Conservation (phyloP, 1,140 invertebrate genomes). For the Semibalanus balanoides region DNA sequence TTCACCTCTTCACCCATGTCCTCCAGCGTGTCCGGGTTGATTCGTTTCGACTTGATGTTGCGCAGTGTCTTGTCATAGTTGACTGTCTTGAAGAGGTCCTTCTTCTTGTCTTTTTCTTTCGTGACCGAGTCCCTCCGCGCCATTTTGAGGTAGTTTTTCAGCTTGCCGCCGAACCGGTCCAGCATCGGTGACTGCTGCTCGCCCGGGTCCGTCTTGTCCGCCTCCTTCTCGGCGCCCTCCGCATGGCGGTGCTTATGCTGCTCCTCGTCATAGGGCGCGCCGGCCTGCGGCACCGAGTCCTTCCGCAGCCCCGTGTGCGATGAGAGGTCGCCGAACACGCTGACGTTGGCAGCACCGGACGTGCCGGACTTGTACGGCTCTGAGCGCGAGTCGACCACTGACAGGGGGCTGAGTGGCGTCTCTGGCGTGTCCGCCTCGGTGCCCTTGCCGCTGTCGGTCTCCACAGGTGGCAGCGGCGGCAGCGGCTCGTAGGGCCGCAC, state of each 20-base stretch:
- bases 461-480: not conserved
- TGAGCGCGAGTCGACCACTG: not conserved
- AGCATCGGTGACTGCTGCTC: not conserved
- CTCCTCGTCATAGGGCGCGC: slow-evolving; percentile 3
- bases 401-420: not conserved
- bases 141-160: slow-evolving; percentile 15
- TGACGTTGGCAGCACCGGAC: not conserved
- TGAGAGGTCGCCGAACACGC: not conserved
- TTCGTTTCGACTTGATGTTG: slow-evolving; percentile 61
- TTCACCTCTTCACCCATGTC: slow-evolving; percentile 28
- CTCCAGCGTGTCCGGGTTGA: slow-evolving; percentile 20
- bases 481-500: slow-evolving; percentile 12
- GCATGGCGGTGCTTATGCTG: slow-evolving; percentile 8
- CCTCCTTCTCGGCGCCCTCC: slow-evolving; percentile 17
- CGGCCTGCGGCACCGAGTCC: slow-evolving; percentile 3
- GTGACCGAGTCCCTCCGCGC: slow-evolving; percentile 13
- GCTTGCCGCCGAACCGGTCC: slow-evolving; percentile 10
- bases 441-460: slow-evolving; percentile 27
- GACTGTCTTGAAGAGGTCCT: slow-evolving; percentile 64
- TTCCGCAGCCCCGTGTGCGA: not conserved
- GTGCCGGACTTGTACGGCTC: not conserved
- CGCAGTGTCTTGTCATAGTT: slow-evolving; percentile 72
- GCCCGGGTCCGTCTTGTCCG: slow-evolving; percentile 6
- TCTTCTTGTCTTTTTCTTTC: not conserved
- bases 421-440: slow-evolving; percentile 28